Percentiles rank a stretch among this genome's conserved stretches.
These are phyloP conservation scores for Tamandua tetradactyla DNA, from an alignment of 2,797 vertebrate genomes.

Conservation along the genomic window DNA sequence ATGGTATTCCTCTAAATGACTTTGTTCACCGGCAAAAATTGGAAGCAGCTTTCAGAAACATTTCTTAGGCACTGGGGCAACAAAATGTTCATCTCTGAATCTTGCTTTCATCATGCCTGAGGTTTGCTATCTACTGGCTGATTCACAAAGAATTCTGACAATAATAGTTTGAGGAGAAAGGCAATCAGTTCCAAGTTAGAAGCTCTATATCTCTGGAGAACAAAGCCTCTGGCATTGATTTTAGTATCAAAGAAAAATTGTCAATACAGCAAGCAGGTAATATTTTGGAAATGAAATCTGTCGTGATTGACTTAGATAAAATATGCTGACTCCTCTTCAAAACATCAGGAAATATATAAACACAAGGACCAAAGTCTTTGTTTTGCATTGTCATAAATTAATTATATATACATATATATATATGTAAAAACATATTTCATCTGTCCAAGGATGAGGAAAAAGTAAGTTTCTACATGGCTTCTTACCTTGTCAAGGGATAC, in stretches of 20 bases:
- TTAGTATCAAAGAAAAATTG: slow-evolving; percentile 44
- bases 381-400: neutral
- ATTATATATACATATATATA: too few relatives aligned
- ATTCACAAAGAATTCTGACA: slow-evolving; percentile 42
- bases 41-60: neutral
- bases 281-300: slow-evolving; percentile 10
- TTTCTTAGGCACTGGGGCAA: neutral
- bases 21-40: neutral
- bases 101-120: neutral
- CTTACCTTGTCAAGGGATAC: neutral
- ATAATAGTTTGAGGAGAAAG: slow-evolving; percentile 19
- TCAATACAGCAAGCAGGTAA: neutral
- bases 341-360: neutral
- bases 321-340: neutral
- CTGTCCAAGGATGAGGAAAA: neutral
- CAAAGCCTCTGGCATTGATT: neutral
- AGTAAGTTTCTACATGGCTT: neutral
- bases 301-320: neutral
- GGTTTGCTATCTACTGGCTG: neutral
- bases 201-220: slow-evolving; percentile 35
- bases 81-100: neutral
- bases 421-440: neutral
- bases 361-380: neutral
- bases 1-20: neutral
- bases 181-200: neutral